phyloP scores from a whole-genome alignment of 2,797 vertebrate genomes.

The Coilia nasus region DNA sequence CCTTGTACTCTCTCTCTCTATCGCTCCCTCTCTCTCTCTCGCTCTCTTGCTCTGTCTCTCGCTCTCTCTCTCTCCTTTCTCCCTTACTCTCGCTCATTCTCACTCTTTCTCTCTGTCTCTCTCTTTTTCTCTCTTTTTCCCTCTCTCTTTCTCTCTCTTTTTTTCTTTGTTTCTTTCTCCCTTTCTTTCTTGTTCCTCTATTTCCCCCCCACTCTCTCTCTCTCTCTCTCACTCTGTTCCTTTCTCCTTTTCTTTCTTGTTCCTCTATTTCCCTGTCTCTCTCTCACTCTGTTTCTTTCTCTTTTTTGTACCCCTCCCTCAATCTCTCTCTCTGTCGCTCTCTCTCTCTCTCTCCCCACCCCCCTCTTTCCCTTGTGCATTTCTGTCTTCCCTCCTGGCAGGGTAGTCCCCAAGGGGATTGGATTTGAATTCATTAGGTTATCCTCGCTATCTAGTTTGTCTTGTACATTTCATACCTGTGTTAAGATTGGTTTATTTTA shows the following conservation, averaged over 20 bases:
- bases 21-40: too few relatives aligned
- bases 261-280: too few relatives aligned
- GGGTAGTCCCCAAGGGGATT: not conserved
- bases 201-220: too few relatives aligned
- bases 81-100: too few relatives aligned
- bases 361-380: not conserved
- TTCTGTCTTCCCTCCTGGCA: not conserved
- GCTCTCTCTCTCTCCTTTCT: too few relatives aligned
- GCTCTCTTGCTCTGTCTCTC: too few relatives aligned
- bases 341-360: not conserved
- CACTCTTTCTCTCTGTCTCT: too few relatives aligned
- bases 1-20: not conserved
- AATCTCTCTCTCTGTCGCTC: not conserved
- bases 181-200: too few relatives aligned
- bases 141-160: not conserved
- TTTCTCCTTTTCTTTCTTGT: not conserved
- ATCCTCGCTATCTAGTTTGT: slow-evolving; percentile 6
- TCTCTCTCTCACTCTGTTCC: too few relatives aligned
- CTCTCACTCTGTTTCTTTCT: too few relatives aligned
- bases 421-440: not conserved
- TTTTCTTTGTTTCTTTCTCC: too few relatives aligned
- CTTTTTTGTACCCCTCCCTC: not conserved
- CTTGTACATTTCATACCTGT: not conserved
- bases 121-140: not conserved
- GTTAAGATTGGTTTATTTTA: not conserved